Evolutionary conservation across 2,797 vertebrate species (phyloP), one percentile per base, ranked within the genome.

Genomic region (Spinus olivaceus): DNA sequence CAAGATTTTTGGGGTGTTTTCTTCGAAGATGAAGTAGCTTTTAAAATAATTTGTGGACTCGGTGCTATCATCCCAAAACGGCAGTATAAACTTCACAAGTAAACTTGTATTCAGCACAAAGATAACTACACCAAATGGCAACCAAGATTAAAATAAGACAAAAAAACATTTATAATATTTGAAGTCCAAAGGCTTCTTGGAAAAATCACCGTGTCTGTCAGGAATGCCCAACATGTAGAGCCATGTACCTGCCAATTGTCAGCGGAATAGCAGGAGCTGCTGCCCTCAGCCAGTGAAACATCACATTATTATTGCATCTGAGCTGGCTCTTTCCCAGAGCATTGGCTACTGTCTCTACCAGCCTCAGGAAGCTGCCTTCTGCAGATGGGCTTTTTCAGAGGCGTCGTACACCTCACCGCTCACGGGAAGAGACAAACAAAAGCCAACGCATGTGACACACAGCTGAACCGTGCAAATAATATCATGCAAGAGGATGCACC

Each of bases 311-410:
- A 90, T 46, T 88, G 51, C 67, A 77, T 93, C 89, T 66, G 51
- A 82, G 70, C 84, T 92, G 93, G 81, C 88, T 84, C 64, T 49
- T 94, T 92, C 85, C 93, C 91, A 94, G 89, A 92, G 90, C 88
- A 78, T 42, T 63, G 82, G 91, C 71, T 72, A 64, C 46, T 0
- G 0, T 79, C 71, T 94, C 65, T 22, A 46, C 22, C 53, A 70
- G 79, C 47, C 86, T 94, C 33, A 0, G 81, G 47, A 95, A 91
- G 72, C 91, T 90, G 83, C 80, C 71, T 92, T 59, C 90, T 70
- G 56, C 79, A 94, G 92, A 92, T 88, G 88, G 84, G 90, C 41
- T 91, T 88, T 86, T 86, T 93, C 81, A 87, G 86, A 91, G 90
- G 83, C 94, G 84, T 54, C 2, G 1, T 81, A 77, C 66, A 91